Evolutionary conservation across 92 coral and sea anemone genomes (phyloP), one percentile per base, ranked within the genome.

Genomic region (Actinernus sp.): DNA sequence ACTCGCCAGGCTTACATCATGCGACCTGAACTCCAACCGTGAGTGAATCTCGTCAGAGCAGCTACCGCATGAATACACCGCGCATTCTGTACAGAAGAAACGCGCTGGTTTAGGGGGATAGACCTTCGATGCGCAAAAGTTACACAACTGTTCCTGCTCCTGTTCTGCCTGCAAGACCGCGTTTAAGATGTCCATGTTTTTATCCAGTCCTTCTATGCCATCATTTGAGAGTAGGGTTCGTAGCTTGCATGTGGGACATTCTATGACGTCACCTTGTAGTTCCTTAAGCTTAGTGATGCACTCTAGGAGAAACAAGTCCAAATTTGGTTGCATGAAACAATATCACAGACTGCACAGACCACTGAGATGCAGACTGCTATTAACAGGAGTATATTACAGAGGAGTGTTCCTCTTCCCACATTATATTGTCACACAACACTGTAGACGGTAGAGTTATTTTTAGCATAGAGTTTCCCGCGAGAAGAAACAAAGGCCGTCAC

Each of bases 41-140:
- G 93, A 87, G 53, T 95, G 99, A 55, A 95, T 95, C 47, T 82
- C 87, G 52, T 95, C 99, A 8, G 92, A 95, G 29, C 99, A 95
- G 39, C 79, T 65, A 4, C 99, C 99, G 48, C 99, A 95, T 2
- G 86, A 73, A 17, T 59, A 80, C 22, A 95, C 93, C 4, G 83
- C 91, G 65, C 99, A 95, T 31, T 95, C 97, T 1, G 76, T 74
- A 34, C 99, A 95, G 31, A 75, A 83, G 26, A 95, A 82, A 2
- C 97, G 86, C 0, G 91, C 99, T 7, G 92, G 74, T 74, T 83
- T 87, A 6, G 99, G 92, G n/a, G 99, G 99, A 38, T 87, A 95
- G 52, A 91, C 97, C 74, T 95, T 95, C 25, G 82, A 78, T 16
- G 87, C 72, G 26, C 99, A 95, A 60, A 95, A 95, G 43, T 95